Percentiles rank a stretch among this genome's conserved stretches.
These are phyloP conservation scores for Pandion haliaetus DNA, from an alignment of 2,113 vertebrate species.

Conservation along the genomic window DNA sequence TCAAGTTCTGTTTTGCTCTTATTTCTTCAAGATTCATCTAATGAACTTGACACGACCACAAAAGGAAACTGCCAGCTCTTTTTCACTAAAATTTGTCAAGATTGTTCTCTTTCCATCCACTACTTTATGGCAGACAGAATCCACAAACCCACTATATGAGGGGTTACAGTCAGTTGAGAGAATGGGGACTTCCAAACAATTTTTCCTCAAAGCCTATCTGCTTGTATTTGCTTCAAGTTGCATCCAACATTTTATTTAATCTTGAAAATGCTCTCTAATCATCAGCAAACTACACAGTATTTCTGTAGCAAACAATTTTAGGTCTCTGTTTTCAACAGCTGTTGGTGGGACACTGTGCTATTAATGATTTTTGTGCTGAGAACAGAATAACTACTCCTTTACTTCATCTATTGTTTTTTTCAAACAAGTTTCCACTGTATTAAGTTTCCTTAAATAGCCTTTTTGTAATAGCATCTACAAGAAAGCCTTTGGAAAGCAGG, in stretches of 20 bases:
- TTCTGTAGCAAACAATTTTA: neutral
- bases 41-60: neutral
- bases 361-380: neutral
- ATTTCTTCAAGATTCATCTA: neutral
- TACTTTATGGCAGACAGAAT: neutral
- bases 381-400: neutral
- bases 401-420: neutral
- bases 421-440: neutral
- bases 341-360: neutral
- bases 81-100: neutral
- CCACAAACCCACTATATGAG: fast-evolving
- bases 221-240: neutral
- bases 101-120: neutral
- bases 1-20: neutral
- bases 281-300: neutral
- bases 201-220: neutral
- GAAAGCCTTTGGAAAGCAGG: neutral
- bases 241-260: neutral
- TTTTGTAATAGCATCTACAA: neutral
- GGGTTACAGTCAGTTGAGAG: neutral
- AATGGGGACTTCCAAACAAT: neutral
- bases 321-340: neutral
- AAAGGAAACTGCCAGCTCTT: neutral
- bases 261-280: neutral
- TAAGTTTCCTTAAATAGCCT: neutral